Evolutionary conservation across 2,113 vertebrate species (phyloP).

Genomic region (Euleptes europaea): DNA sequence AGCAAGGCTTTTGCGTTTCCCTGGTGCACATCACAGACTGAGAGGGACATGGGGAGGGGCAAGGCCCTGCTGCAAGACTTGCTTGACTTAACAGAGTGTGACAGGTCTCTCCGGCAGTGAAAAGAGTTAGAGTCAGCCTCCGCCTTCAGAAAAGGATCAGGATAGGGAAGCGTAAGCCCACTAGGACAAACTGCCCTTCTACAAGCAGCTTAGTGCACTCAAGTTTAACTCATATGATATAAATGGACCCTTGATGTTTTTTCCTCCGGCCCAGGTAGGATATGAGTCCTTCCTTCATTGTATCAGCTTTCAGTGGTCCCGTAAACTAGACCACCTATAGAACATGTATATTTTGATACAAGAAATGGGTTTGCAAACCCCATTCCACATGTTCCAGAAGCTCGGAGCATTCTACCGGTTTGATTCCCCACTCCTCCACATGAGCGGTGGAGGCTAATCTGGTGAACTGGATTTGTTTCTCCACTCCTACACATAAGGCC

Average conservation of each 20-base stretch:
- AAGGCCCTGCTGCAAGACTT: conserved; percentile 1
- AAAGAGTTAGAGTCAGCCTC: conserved; percentile 26
- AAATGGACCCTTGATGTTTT: not conserved
- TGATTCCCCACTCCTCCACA: too few species aligned
- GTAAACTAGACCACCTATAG: not conserved
- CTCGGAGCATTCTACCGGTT: too few species aligned
- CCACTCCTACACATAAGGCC: too few species aligned
- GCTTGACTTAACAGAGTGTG: conserved; percentile 43
- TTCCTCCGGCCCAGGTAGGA: not conserved
- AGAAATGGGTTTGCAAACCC: too few species aligned
- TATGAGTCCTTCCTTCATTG: not conserved
- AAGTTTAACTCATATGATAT: conserved; percentile 10
- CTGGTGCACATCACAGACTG: not conserved
- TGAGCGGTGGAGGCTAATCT: too few species aligned
- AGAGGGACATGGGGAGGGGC: not conserved
- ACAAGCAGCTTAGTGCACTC: not conserved
- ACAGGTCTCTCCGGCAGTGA: conserved; percentile 52
- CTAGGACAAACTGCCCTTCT: not conserved
- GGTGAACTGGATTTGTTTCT: too few species aligned
- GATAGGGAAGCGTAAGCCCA: not conserved
- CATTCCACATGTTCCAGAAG: too few species aligned
- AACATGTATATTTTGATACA: not conserved
- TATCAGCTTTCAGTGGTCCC: not conserved
- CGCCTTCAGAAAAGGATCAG: not conserved
- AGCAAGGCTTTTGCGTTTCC: not conserved